Evolutionary conservation across 2,113 vertebrate genomes (phyloP).

Genomic region (Sinocyclocheilus anshuiensis): DNA sequence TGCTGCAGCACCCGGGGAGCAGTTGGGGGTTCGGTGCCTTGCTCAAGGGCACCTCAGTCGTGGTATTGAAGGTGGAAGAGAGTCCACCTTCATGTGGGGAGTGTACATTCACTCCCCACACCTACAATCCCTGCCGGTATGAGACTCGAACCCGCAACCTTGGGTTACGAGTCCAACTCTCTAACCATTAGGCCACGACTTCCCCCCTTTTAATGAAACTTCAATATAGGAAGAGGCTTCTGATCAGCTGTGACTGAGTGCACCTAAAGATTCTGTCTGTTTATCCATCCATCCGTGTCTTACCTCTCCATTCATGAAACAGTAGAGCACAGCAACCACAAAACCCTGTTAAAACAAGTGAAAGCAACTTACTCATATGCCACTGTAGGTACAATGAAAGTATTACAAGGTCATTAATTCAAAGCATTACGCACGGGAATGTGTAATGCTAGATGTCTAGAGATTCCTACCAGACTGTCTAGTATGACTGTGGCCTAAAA

Average conservation of each 20-base stretch:
- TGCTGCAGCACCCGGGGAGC: too few relatives aligned
- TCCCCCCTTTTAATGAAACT: conserved; percentile 8
- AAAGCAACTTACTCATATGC: conserved; percentile 1
- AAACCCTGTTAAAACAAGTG: conserved; percentile 81
- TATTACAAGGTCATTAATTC: too few relatives aligned
- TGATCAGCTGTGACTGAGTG: not conserved
- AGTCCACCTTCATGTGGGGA: too few relatives aligned
- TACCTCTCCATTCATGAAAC: conserved; percentile 98
- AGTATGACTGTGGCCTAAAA: conserved; percentile 27
- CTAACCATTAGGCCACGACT: too few relatives aligned
- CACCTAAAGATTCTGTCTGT: not conserved
- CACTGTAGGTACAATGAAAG: not conserved
- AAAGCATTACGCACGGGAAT: too few relatives aligned
- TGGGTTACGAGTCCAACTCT: too few relatives aligned
- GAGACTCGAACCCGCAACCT: too few relatives aligned
- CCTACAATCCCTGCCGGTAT: too few relatives aligned
- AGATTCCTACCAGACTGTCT: conserved; percentile 32
- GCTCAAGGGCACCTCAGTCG: too few relatives aligned
- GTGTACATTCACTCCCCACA: too few relatives aligned
- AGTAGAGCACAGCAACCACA: conserved; percentile 95
- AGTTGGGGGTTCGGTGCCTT: too few relatives aligned
- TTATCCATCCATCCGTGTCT: conserved; percentile 45
- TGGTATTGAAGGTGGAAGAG: too few relatives aligned
- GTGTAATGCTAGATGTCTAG: not conserved
- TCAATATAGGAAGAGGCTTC: not conserved